phyloP scores from a whole-genome alignment of 2,888 invertebrate genomes.

The Pristionchus maxplancki region DNA sequence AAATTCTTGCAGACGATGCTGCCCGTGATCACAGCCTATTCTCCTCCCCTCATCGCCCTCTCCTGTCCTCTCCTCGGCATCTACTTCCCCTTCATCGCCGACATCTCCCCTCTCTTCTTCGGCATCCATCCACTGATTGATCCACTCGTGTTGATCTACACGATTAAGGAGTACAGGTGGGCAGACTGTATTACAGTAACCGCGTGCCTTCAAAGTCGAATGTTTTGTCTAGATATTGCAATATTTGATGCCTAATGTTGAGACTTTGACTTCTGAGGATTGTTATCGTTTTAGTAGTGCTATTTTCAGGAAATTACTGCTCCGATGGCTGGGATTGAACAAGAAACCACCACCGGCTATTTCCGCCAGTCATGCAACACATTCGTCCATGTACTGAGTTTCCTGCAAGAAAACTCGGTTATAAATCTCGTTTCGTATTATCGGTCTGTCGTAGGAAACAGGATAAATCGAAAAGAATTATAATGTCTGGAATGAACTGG shows the following conservation, averaged over 20 bases:
- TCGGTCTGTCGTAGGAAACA: too few relatives aligned
- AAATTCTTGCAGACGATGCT: not conserved
- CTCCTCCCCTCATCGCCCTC: not conserved
- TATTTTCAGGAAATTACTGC: not conserved
- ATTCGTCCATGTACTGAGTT: not conserved
- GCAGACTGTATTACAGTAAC: too few relatives aligned
- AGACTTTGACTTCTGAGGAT: too few relatives aligned
- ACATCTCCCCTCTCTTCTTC: not conserved
- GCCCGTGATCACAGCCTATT: not conserved
- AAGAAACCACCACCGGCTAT: not conserved
- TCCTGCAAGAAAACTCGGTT: not conserved
- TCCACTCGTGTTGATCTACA: not conserved
- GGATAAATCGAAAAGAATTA: too few relatives aligned
- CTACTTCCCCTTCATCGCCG: not conserved
- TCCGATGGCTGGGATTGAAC: not conserved
- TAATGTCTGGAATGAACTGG: too few relatives aligned
- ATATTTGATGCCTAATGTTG: too few relatives aligned
- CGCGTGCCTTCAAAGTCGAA: too few relatives aligned
- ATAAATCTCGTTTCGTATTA: too few relatives aligned
- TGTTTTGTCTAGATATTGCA: too few relatives aligned
- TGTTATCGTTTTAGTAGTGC: too few relatives aligned
- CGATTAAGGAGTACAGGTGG: constrained; percentile 8
- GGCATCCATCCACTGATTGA: not conserved
- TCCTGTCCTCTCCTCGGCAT: not conserved
- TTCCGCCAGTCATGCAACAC: not conserved